These are phyloP conservation scores for Caenorhabditis virilis DNA, from an alignment of 2,888 invertebrate species.

Conservation along the genomic window DNA sequence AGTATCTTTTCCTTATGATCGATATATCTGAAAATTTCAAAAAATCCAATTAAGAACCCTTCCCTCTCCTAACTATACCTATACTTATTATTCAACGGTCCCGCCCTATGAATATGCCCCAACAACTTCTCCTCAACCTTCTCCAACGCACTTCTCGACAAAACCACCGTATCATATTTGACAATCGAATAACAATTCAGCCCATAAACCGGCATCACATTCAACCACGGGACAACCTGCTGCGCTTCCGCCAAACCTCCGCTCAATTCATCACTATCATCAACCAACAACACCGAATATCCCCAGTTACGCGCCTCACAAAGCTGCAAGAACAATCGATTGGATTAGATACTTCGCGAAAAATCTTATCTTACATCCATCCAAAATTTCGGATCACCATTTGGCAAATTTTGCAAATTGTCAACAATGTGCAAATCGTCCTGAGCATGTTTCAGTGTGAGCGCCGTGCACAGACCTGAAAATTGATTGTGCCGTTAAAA, in stretches of 20 bases:
- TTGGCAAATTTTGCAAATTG: slow-evolving; percentile 77
- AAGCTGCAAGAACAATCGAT: no score
- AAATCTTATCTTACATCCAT: slow-evolving; percentile 18
- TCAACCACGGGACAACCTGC: slow-evolving; percentile 81
- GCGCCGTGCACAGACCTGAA: slow-evolving; percentile 79
- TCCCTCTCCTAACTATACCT: slow-evolving; percentile 18
- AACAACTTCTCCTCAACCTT: slow-evolving; percentile 77
- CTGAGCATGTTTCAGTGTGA: slow-evolving; percentile 85
- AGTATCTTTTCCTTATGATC: slow-evolving; percentile 64
- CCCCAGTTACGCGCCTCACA: slow-evolving; percentile 87
- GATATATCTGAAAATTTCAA: slow-evolving; percentile 51
- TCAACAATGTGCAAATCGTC: slow-evolving; percentile 91
- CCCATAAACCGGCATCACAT: slow-evolving; percentile 91
- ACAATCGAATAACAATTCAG: slow-evolving; percentile 95
- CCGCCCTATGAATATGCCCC: slow-evolving; percentile 53
- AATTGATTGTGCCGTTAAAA: no score
- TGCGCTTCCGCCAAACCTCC: slow-evolving; percentile 84
- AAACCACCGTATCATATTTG: slow-evolving; percentile 88
- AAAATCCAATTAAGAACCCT: not conserved
- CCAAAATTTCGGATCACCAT: slow-evolving; percentile 38
- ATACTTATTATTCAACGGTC: slow-evolving; percentile 56
- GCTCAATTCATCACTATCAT: slow-evolving; percentile 77
- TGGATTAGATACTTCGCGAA: not conserved
- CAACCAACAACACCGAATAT: slow-evolving; percentile 88
- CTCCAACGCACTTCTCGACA: slow-evolving; percentile 76